phyloP scores from a whole-genome alignment of 2,888 invertebrate species.

The Epirrita christyi region DNA sequence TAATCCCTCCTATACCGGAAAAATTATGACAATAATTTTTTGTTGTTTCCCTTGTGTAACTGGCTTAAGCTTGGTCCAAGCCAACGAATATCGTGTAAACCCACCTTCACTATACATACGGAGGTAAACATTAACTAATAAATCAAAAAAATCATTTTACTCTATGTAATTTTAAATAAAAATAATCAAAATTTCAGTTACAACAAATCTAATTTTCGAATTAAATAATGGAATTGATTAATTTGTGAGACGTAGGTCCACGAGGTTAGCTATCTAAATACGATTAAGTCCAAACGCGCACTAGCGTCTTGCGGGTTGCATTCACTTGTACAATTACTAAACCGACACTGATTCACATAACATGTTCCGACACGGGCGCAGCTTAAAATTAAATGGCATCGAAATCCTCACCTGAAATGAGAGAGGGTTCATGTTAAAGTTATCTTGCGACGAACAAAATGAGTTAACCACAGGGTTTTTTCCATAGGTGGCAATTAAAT shows the following conservation, averaged over 20 bases:
- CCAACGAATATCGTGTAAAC: slow-evolving; percentile 10
- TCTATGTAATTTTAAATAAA: slow-evolving; percentile 82
- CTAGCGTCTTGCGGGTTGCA: slow-evolving; percentile 47
- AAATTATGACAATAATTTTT: no score
- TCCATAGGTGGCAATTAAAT: no score
- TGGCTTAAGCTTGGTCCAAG: background rate
- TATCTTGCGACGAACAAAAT: no score
- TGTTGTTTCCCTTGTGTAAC: no score
- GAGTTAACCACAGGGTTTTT: no score
- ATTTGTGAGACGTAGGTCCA: slow-evolving; percentile 61
- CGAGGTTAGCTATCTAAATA: slow-evolving; percentile 61
- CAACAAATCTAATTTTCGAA: slow-evolving; percentile 72
- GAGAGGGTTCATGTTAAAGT: no score
- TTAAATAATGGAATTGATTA: slow-evolving; percentile 80
- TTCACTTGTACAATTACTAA: slow-evolving; percentile 46
- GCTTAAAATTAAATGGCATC: slow-evolving; percentile 83
- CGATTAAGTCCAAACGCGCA: slow-evolving; percentile 45
- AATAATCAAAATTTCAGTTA: slow-evolving; percentile 78
- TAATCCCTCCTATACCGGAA: no score
- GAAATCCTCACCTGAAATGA: slow-evolving; percentile 75
- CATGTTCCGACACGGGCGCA: slow-evolving; percentile 69
- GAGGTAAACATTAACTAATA: slow-evolving; percentile 74
- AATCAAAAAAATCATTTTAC: slow-evolving; percentile 66
- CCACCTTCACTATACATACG: slow-evolving; percentile 61
- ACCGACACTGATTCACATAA: slow-evolving; percentile 69